Percentiles rank a stretch among this genome's conserved stretches.
phyloP scores from a whole-genome alignment of 2,888 invertebrate genomes.

The Drosophila borborema region DNA sequence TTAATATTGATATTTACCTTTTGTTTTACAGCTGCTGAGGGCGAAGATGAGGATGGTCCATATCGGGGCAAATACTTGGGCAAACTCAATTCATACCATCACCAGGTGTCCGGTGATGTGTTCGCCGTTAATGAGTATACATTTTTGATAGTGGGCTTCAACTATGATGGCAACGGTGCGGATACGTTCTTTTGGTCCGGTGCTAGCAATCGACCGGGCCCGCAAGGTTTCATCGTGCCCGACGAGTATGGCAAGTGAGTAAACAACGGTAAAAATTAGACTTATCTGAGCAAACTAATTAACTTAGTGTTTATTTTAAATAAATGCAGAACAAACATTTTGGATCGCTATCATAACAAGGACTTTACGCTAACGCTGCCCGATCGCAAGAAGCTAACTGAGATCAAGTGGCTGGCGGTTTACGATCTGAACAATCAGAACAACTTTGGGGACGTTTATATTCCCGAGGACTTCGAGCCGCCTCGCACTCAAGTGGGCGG shows the following conservation, averaged over 20 bases:
- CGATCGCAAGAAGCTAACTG: slow-evolving; percentile 93
- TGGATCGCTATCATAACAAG: slow-evolving; percentile 93
- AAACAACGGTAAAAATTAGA: neutral
- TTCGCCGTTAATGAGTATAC: slow-evolving; percentile 95
- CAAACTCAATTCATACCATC: slow-evolving; percentile 95
- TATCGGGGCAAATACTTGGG: slow-evolving; percentile 93
- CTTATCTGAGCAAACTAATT: neutral
- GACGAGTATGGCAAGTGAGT: slow-evolving; percentile 94
- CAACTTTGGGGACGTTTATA: slow-evolving; percentile 94
- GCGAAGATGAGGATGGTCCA: slow-evolving; percentile 90
- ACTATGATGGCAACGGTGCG: slow-evolving; percentile 95
- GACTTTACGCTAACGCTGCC: slow-evolving; percentile 93
- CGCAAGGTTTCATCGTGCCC: slow-evolving; percentile 96
- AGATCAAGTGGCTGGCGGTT: slow-evolving; percentile 95
- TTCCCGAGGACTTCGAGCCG: slow-evolving; percentile 95
- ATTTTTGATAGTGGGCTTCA: slow-evolving; percentile 91
- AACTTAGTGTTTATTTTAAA: no score
- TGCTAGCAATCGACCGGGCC: slow-evolving; percentile 93
- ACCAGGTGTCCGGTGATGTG: slow-evolving; percentile 94
- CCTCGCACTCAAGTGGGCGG: slow-evolving; percentile 89
- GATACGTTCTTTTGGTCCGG: slow-evolving; percentile 98
- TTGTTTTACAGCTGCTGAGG: slow-evolving; percentile 61
- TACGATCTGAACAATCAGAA: slow-evolving; percentile 95
- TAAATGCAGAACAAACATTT: slow-evolving; percentile 90
- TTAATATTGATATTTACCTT: neutral